These are phyloP conservation scores for Eumaeus atala DNA, from an alignment of 1,140 invertebrate species.

Conservation along the genomic window DNA sequence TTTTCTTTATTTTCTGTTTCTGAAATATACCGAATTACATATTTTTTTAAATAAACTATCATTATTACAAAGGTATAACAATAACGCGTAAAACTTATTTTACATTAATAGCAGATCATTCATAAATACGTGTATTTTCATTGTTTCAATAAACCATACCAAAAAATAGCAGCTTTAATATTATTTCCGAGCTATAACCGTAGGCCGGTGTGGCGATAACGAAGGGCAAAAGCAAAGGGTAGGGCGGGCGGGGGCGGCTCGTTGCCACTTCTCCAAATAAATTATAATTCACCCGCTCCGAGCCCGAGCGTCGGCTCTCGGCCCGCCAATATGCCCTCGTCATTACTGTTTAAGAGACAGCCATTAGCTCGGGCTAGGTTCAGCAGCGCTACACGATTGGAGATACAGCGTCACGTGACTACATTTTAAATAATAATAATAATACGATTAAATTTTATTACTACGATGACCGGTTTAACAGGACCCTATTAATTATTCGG, in stretches of 20 bases:
- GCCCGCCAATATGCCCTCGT: slow-evolving; percentile 33
- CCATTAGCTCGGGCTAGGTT: slow-evolving; percentile 36
- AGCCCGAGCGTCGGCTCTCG: slow-evolving; percentile 20
- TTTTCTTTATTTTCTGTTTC: no score
- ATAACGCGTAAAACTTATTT: no score
- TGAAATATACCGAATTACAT: no score
- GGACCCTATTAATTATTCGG: no score
- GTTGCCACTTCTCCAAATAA: slow-evolving; percentile 73
- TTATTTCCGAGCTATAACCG: slow-evolving; percentile 48
- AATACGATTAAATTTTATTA: no score
- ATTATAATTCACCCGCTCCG: slow-evolving; percentile 67
- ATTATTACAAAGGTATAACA: no score
- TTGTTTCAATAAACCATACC: neutral
- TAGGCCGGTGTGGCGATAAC: slow-evolving; percentile 50
- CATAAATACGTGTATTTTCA: no score
- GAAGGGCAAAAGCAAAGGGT: slow-evolving; percentile 74
- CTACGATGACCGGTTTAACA: no score
- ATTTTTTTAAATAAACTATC: no score
- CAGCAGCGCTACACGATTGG: neutral
- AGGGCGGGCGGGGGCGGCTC: slow-evolving; percentile 55
- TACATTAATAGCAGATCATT: neutral
- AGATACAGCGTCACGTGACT: no score
- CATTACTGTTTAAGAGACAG: slow-evolving; percentile 50
- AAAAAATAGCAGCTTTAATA: neutral
- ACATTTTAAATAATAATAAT: no score